A percentile compares a stretch with the other conserved stretches of the same genome.
Evolutionary conservation across 2,888 invertebrate species (phyloP).

Genomic region (Shargacucullia verbasci): DNA sequence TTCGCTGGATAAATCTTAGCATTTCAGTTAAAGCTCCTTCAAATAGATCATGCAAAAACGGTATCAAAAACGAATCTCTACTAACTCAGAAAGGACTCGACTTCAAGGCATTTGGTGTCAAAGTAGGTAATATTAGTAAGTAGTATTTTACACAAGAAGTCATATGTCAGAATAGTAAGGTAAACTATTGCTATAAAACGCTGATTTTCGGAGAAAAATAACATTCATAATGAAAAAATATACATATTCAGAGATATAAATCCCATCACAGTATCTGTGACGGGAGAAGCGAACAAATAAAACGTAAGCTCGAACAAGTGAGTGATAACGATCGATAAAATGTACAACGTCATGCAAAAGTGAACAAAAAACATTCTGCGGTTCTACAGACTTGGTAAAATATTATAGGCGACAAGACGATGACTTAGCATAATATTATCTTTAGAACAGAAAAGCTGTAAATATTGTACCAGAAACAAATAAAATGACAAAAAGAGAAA

Average conservation of each 20-base stretch:
- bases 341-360: constrained; percentile 66
- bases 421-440: constrained; percentile 35
- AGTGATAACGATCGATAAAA: constrained; percentile 68
- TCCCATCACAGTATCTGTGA: constrained; percentile 48
- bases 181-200: neutral
- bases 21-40: neutral
- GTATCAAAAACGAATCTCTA: neutral
- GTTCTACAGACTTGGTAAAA: constrained; percentile 31
- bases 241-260: constrained; percentile 47
- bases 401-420: constrained; percentile 21
- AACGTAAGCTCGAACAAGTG: constrained; percentile 55
- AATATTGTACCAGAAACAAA: constrained; percentile 9
- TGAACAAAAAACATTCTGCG: constrained; percentile 47
- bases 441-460: neutral
- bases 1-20: neutral
- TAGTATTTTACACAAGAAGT: no score
- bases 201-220: constrained; percentile 15
- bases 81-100: neutral
- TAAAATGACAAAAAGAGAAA: constrained; percentile 14
- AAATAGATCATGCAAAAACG: neutral
- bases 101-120: neutral
- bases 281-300: constrained; percentile 53
- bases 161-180: no score
- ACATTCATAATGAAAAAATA: constrained; percentile 24
- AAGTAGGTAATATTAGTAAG: no score